Evolutionary conservation across 2,113 vertebrate species (phyloP).

Genomic region (Notechis scutatus): DNA sequence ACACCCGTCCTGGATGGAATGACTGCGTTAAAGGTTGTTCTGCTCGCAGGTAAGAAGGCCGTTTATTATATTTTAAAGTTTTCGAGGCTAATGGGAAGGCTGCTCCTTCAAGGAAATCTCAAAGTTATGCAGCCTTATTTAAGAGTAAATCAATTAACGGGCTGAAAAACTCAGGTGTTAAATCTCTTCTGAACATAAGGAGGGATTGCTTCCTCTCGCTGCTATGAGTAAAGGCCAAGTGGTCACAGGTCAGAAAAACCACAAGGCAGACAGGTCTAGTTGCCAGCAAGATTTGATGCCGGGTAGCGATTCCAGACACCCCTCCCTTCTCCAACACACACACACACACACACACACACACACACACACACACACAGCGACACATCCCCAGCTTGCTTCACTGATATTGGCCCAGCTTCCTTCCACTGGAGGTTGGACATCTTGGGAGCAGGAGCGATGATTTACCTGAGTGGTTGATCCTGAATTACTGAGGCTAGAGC

Average conservation of each 20-base stretch:
- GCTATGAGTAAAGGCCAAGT: neutral
- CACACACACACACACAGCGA: too few species aligned
- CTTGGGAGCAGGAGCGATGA: neutral
- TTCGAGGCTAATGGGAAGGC: neutral
- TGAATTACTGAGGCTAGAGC: neutral
- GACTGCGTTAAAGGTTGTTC: neutral
- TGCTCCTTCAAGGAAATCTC: neutral
- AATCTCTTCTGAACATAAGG: neutral
- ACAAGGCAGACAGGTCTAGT: neutral
- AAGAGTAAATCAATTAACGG: neutral
- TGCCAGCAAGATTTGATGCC: neutral
- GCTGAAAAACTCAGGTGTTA: neutral
- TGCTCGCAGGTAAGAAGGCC: neutral
- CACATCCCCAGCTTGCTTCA: neutral
- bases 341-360: too few species aligned
- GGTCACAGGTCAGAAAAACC: neutral
- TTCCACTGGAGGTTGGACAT: neutral
- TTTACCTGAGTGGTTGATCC: neutral
- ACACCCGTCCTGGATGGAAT: neutral
- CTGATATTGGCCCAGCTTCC: neutral
- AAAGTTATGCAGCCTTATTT: neutral
- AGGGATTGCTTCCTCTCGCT: neutral
- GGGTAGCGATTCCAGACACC: neutral
- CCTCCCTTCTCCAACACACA: neutral
- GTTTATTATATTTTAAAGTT: slow-evolving; percentile 5